Base-by-base conservation (phyloP, 1,140 invertebrate species). In the Proctacanthus coquilletti region DNA sequence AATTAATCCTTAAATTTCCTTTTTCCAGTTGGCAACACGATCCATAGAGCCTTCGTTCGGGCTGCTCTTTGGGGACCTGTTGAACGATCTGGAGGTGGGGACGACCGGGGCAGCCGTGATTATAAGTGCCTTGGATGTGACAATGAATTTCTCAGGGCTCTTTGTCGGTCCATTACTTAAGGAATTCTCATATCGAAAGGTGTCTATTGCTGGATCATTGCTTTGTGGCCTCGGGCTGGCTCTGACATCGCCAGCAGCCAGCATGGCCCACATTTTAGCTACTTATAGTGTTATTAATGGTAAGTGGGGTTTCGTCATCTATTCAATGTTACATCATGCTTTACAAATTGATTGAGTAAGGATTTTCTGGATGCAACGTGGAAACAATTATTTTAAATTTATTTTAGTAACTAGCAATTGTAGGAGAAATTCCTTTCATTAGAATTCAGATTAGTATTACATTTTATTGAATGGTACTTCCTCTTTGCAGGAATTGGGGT, bases 31-130 rank as follows among this genome's bases (percentile, higher is more conserved):
- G 47, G 78, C 76, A 39, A 74, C 79, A 19, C 65, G 77, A 49
- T 78, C 78, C 6, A 66, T 82, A 41, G 80, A 82, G 50, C 77
- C 77, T 34, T 82, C 79, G 1, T 83, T 83, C 48, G 80, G 80
- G 9, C 56, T 83, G 13, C 67, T 83, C 3, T 83, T 83, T 51
- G 74, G 75, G 31, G 77, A 81, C 51, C 63, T 77, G 5, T 53
- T 83, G 8, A 59, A 65, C 27, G 66, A 77, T 34, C 61, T 82
- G 5, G 61, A 69, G 2, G 71, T 80, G 5, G 70, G 69, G 23
- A 82, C 80, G 0, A 81, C 77, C 0, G 74, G 75, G 15, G 75
- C 77, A 0, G 73, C 78, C 0, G 48, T 81, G 8, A 79, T 83
- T 42, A 73, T 78, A 61, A 77, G 77, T 55, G 70, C 75, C 11